Percentiles rank a stretch among this genome's conserved stretches.
These are phyloP conservation scores for Hydractinia symbiolongicarpus DNA, from an alignment of 30 jellyfish, hydroid and myxozoan genomes.

Conservation along the genomic window DNA sequence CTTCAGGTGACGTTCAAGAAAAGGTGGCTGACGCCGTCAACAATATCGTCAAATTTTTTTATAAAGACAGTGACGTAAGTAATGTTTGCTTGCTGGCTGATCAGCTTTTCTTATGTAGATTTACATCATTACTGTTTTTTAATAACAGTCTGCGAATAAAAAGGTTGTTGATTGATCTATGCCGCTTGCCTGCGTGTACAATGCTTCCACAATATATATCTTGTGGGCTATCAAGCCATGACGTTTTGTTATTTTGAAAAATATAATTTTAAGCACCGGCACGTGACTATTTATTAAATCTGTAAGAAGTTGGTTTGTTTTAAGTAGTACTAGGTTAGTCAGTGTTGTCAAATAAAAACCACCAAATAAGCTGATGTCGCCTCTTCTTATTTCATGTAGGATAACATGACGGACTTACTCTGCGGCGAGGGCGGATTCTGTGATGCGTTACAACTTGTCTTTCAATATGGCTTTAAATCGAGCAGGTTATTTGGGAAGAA, in stretches of 20 bases:
- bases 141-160: too few species aligned
- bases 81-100: neutral
- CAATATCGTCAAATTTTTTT: conserved; percentile 63
- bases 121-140: neutral
- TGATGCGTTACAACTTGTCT: conserved; percentile 68
- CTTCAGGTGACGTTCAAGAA: conserved; percentile 73
- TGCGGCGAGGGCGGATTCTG: conserved; percentile 93
- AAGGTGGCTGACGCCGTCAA: conserved; percentile 86
- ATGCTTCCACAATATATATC: too few species aligned
- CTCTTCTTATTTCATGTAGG: conserved; percentile 36
- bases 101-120: neutral
- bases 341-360: too few species aligned
- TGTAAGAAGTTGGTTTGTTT: too few species aligned
- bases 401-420: conserved; percentile 65
- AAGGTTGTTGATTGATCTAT: too few species aligned
- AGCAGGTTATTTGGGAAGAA: conserved; percentile 63
- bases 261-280: too few species aligned
- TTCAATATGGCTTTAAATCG: conserved; percentile 69
- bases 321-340: too few species aligned
- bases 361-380: too few species aligned
- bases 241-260: too few species aligned
- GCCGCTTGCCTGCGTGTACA: too few species aligned
- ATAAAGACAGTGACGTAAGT: conserved; percentile 73
- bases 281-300: too few species aligned
- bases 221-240: too few species aligned